Conservation (phyloP, 2,113 vertebrate genomes). For the Pygoscelis adeliae region DNA sequence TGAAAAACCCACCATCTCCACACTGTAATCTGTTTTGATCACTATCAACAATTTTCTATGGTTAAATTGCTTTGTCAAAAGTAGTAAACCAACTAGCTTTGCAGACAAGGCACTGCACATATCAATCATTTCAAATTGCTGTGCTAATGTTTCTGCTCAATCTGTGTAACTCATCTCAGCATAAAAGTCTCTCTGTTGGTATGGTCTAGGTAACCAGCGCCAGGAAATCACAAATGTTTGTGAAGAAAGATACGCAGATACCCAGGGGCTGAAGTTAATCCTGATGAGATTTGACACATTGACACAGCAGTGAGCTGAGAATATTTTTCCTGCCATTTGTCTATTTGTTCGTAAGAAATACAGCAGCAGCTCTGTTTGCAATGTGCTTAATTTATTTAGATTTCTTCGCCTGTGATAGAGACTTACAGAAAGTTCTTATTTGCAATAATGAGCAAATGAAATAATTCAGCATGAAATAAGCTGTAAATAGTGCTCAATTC, state of each 20-base stretch:
- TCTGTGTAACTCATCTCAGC: background rate
- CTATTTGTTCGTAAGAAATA: conserved; percentile 44
- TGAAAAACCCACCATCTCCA: background rate
- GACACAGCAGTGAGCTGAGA: conserved; percentile 8
- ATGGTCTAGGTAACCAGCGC: background rate
- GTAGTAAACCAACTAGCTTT: background rate
- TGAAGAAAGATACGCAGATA: background rate
- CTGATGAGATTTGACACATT: conserved; percentile 34
- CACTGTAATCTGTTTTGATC: background rate
- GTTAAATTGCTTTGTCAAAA: background rate
- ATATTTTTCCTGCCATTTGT: conserved; percentile 15
- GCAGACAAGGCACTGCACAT: background rate
- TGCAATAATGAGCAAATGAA: conserved; percentile 15
- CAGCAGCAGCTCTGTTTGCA: conserved; percentile 35
- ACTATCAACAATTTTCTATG: background rate
- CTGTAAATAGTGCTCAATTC: background rate
- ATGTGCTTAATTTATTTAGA: conserved; percentile 58
- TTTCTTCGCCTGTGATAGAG: conserved; percentile 42
- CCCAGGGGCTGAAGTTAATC: conserved; percentile 29
- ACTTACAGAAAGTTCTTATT: conserved; percentile 4
- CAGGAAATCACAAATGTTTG: background rate
- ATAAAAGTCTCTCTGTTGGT: background rate
- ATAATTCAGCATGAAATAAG: background rate
- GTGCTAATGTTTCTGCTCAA: background rate
- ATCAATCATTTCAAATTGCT: background rate